Conservation (phyloP, 2,888 invertebrate species). For the Pheosia tremula region DNA sequence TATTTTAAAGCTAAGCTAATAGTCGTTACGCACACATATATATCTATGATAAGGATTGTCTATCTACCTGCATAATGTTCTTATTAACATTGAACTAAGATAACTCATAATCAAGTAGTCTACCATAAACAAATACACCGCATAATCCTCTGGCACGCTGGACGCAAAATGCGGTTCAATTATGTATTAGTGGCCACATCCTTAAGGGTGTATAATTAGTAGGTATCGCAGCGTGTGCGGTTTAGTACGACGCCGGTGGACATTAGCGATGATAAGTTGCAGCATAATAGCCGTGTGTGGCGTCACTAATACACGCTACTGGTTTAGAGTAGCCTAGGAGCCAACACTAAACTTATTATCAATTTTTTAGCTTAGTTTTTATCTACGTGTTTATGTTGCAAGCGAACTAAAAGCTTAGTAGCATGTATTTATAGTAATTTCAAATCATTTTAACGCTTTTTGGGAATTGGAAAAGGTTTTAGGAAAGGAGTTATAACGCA, state of each 20-base stretch:
- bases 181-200: constrained; percentile 1
- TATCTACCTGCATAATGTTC: not conserved
- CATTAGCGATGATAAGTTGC: constrained; percentile 33
- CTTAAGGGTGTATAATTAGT: not conserved
- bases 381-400: no score
- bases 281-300: constrained; percentile 6
- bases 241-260: constrained; percentile 18
- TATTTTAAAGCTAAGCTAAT: no score
- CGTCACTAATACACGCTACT: constrained; percentile 17
- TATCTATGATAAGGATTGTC: no score
- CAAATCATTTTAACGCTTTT: no score
- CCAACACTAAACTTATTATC: not conserved
- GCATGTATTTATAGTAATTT: no score
- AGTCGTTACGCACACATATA: no score
- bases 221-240: not conserved
- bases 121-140: not conserved
- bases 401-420: no score
- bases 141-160: not conserved
- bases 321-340: not conserved
- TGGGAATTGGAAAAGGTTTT: no score
- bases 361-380: not conserved
- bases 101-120: not conserved
- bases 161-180: not conserved
- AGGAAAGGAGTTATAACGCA: no score
- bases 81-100: not conserved